Percentiles rank a stretch among this genome's conserved stretches.
phyloP scores from a whole-genome alignment of 2,888 invertebrate species.

The Parnassius glacialis region DNA sequence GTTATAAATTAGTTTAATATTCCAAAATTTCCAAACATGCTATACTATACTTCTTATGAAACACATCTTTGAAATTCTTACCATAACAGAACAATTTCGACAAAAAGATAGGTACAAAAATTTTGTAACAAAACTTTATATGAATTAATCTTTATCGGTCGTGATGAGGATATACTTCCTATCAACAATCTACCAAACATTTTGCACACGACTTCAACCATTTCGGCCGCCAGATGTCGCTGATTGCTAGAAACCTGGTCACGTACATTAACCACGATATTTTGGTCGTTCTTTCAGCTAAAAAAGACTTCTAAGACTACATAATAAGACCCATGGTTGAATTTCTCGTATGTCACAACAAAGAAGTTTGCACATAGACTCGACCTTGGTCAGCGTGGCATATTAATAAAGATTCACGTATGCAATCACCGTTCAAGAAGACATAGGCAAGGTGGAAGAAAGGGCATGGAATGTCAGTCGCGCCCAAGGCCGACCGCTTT shows the following conservation, averaged over 20 bases:
- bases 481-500: constrained; percentile 58
- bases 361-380: constrained; percentile 50
- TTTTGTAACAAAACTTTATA: constrained; percentile 14
- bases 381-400: constrained; percentile 69
- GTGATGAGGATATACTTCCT: constrained; percentile 32
- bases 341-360: constrained; percentile 34
- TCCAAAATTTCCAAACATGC: too few relatives aligned
- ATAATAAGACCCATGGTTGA: constrained; percentile 14
- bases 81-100: constrained; percentile 3
- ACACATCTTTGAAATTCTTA: neutral
- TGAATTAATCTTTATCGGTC: constrained; percentile 21
- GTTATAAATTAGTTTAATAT: too few relatives aligned
- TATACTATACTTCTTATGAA: too few relatives aligned
- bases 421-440: constrained; percentile 73
- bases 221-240: constrained; percentile 61
- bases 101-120: constrained; percentile 14
- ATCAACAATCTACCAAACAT: constrained; percentile 28
- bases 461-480: constrained; percentile 74
- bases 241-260: constrained; percentile 47
- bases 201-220: constrained; percentile 40
- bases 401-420: constrained; percentile 73
- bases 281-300: constrained; percentile 13
- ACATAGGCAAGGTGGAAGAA: constrained; percentile 75
- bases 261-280: constrained; percentile 42
- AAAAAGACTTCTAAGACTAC: constrained; percentile 26